These are phyloP conservation scores for Lasioglossum zephyrum DNA, from an alignment of 2,888 invertebrate species.

Conservation along the genomic window DNA sequence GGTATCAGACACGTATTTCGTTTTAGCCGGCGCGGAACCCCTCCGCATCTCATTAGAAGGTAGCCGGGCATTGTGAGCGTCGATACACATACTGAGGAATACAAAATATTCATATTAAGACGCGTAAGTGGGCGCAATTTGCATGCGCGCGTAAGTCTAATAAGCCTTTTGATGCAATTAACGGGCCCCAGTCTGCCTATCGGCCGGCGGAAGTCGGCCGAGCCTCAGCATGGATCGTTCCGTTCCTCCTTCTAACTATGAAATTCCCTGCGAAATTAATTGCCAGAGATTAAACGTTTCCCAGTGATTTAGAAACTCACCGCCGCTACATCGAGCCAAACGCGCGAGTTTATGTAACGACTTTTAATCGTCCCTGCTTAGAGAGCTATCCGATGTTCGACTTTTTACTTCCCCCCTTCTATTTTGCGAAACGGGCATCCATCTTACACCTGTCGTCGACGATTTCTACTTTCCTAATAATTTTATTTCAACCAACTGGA, in stretches of 20 bases:
- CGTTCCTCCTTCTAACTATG: constrained; percentile 1
- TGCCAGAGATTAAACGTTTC: constrained; percentile 18
- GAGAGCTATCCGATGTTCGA: constrained; percentile 8
- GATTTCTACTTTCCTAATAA: neutral
- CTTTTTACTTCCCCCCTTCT: neutral
- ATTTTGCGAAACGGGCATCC: neutral
- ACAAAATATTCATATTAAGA: constrained; percentile 54
- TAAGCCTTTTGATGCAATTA: constrained; percentile 50
- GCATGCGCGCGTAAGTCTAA: constrained; percentile 49
- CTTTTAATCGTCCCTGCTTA: neutral
- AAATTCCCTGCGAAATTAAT: constrained; percentile 22
- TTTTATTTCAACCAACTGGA: neutral
- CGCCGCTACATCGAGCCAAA: neutral
- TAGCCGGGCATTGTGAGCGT: constrained; percentile 22
- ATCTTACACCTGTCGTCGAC: neutral
- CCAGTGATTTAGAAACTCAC: constrained; percentile 4
- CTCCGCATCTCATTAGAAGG: constrained; percentile 36
- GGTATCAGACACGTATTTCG: constrained; percentile 24
- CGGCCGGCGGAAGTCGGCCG: constrained; percentile 44
- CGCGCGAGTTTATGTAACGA: constrained; percentile 9
- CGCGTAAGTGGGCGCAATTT: constrained; percentile 36
- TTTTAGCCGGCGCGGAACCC: constrained; percentile 12
- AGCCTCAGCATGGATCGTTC: neutral
- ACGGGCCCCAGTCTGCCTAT: constrained; percentile 6
- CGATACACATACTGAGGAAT: constrained; percentile 29